Base-by-base conservation (phyloP, 2,113 vertebrate genomes). In the Malurus elegans region DNA sequence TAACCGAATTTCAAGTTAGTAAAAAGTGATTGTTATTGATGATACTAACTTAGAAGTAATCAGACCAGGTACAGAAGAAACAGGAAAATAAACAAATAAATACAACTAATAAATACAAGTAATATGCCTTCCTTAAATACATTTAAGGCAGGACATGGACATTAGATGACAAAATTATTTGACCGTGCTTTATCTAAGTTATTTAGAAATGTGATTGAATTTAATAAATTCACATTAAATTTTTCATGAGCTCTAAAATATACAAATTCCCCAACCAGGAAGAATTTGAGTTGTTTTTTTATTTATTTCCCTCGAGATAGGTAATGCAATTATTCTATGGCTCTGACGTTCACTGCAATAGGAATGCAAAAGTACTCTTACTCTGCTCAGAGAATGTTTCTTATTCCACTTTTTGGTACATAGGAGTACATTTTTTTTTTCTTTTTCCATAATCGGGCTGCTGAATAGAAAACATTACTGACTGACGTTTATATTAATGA, bases 401-500 rank as follows among this genome's bases (percentile, higher is more conserved):
- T 56, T 44, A 42, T 42, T 42, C 25, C 29, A 40, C 15, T 67
- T 95, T 79, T 32, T 0, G 2, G 34, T 31, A 50, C 12, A 56
- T 51, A 28, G 50, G 19, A 40, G 3, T 72, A 56, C 47, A 62
- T 74, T 28, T 1, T 32, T 57, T 84, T 34, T 84, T 58, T 78
- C 10, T 5, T 48, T 87, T 93, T 54, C 47, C 26, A 48, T 74
- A 67, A 82, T 34, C 44, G 69, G 26, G 54, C 47, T 81, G 29
- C 50, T 85, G 78, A 88, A 86, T 28, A 78, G 71, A 88, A 80
- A 91, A 79, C 51, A 36, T 56, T 93, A 78, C 74, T 88, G 73
- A 57, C 73, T 89, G 88, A 92, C 38, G 44, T 80, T 90, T 92
- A 48, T 70, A 89, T 93, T 93, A 97, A 95, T 87, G 73, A 96